Base-by-base conservation (phyloP, 2,888 invertebrate genomes). In the Troides oblongomaculatus region DNA sequence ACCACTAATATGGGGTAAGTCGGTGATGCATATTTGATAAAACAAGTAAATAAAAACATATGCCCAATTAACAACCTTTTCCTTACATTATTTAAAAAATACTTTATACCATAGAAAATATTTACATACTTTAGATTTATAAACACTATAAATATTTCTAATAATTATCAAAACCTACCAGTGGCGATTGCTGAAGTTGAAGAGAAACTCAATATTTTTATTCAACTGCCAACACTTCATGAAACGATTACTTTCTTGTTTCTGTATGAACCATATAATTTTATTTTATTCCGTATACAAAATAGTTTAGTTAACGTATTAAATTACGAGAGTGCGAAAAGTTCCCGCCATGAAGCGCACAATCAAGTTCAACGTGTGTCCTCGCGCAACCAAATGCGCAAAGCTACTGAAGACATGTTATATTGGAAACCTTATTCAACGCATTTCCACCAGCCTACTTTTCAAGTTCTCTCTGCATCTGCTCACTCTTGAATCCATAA, bases 371-470 rank as follows among this genome's bases (percentile, higher is more conserved):
- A 72, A 75, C 77, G 74, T 77, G 75, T 75, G 85, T 83, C 85
- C 82, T 77, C 84, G 82, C 89, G 84, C 84, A 80, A 80, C 80
- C 84, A 87, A 86, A 82, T 83, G 85, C 91, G 90, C 88, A 87
- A 85, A 77, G 84, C 86, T 82, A 92, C 92, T 92, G 87, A 89
- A 89, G 78, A 81, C 84, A 83, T 82, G 82, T 83, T 85, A 81
- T 83, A 79, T 79, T 77, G 82, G 83, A 81, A 84, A 82, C 85
- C 76, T 74, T 74, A 77, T 72, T 78, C 78, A 84, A 84, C 87
- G 86, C 84, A 82, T 87, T 86, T 86, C 82, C 81, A 85, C 83
- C 89, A 81, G 84, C 86, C 88, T 88, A 87, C 88, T 84, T 89
- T 87, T 84, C 84, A 89, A 91, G 89, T 90, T 92, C 90, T 85